Evolutionary conservation across 1,140 invertebrate genomes (phyloP).

Genomic region (Ostrea edulis): DNA sequence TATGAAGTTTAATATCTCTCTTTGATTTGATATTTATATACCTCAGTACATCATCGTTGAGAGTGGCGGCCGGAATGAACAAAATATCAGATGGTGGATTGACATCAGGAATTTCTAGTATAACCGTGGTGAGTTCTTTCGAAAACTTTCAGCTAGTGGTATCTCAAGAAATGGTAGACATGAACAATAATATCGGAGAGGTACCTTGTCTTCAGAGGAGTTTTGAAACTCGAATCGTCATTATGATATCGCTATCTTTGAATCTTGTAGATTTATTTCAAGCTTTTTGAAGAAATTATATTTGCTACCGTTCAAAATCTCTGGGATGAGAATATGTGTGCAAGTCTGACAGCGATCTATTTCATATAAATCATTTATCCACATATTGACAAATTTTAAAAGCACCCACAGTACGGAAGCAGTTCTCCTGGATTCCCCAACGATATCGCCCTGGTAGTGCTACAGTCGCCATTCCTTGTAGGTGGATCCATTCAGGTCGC

Average conservation of each 20-base stretch:
- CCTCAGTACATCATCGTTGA: background rate
- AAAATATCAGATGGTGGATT: slow-evolving; percentile 16
- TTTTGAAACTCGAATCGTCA: too few species aligned
- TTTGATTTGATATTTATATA: background rate
- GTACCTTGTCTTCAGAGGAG: too few species aligned
- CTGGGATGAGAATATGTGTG: too few species aligned
- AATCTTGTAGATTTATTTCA: too few species aligned
- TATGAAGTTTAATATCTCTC: too few species aligned
- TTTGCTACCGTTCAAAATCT: too few species aligned
- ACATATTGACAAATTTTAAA: background rate
- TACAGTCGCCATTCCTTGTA: background rate
- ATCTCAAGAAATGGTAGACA: too few species aligned
- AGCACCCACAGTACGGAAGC: slow-evolving; percentile 54
- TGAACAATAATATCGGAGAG: too few species aligned
- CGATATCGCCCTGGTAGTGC: slow-evolving; percentile 56
- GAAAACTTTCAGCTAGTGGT: too few species aligned
- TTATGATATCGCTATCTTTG: too few species aligned
- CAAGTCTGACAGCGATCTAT: too few species aligned
- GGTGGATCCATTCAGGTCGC: background rate
- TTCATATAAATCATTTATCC: background rate
- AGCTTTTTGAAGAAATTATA: too few species aligned
- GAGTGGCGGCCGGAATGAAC: slow-evolving; percentile 35
- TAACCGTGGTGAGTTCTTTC: slow-evolving; percentile 5
- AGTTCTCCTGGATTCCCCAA: slow-evolving; percentile 54
- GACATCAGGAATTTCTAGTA: background rate